Base-by-base conservation (phyloP, 92 coral and sea anemone species). In the Micromussa lordhowensis region DNA sequence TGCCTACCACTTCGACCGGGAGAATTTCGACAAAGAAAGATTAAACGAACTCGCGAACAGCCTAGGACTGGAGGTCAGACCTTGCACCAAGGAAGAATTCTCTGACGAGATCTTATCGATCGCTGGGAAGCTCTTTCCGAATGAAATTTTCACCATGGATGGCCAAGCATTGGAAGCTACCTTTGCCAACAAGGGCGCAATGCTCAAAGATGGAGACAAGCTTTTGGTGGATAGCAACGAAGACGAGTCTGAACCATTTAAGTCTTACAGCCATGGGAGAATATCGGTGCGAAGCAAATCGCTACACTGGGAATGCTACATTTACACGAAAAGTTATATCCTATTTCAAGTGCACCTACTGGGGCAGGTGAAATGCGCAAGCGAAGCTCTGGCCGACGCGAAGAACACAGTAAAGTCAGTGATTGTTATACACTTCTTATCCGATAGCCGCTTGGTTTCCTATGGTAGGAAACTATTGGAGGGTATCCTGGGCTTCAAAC, bases 261-360 rank as follows among this genome's bases (percentile, higher is more conserved):
- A 92, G 86, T 95, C 98, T 21, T 96, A 94, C 63, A 95, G 99
- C 74, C 99, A 96, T 21, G 99, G 99, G 1, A 92, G 99, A 75
- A 87, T 86, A 22, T 96, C 99, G 1, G 94, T 88, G 31, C 85
- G 99, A 36, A 96, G 88, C 24, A 91, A 95, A 38, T 93, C 90
- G 28, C 70, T 85, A 4, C 99, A 96, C 59, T 96, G 99, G 99
- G 97, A 94, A 19, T 92, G 96, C 29, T 92, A 96, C 2, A 90
- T 97, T 24, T 95, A 97, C 77, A 92, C 99, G 8, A 93, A 85
- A 68, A 94, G 96, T 79, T 86, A 93, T 18, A 68, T 90, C 31
- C 88, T 96, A n/a, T 91, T 94, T 82, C 92, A 88, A 75, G 93
- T 92, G 68, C 99, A 97, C 54, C 61, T 86, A 22, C 18, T 86